Evolutionary conservation across 2,113 vertebrate genomes (phyloP).

Genomic region (human): DNA sequence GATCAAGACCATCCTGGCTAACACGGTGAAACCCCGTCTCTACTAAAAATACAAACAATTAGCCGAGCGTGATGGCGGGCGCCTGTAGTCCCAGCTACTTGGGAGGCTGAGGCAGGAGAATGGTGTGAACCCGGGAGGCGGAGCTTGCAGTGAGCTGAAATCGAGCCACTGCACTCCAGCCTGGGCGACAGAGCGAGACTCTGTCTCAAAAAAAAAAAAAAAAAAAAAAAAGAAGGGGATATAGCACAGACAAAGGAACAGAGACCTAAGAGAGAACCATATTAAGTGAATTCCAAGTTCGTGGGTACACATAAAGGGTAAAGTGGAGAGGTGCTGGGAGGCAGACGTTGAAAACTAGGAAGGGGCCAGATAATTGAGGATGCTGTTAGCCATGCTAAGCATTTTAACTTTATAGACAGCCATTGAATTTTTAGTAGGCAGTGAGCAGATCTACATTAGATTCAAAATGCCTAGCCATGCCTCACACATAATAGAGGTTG

Average conservation of each 20-base stretch:
- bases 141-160: too few species aligned
- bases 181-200: too few species aligned
- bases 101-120: too few species aligned
- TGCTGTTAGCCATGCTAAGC: neutral
- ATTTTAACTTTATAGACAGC: slow-evolving; percentile 22
- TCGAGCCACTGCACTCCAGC: too few species aligned
- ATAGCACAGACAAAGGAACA: slow-evolving; percentile 18
- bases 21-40: too few species aligned
- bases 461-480: neutral
- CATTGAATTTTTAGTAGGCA: neutral
- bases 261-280: neutral
- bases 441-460: neutral
- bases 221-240: neutral
- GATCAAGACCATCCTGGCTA: too few species aligned
- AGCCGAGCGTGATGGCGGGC: too few species aligned
- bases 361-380: neutral
- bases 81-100: too few species aligned
- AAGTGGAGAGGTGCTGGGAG: neutral
- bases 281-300: neutral
- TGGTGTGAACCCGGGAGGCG: too few species aligned
- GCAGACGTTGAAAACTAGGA: slow-evolving; percentile 21
- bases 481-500: slow-evolving; percentile 27
- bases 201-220: neutral
- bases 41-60: too few species aligned
- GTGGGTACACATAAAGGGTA: neutral